phyloP scores from a whole-genome alignment of 2,113 vertebrate species.

The Amia ocellicauda region DNA sequence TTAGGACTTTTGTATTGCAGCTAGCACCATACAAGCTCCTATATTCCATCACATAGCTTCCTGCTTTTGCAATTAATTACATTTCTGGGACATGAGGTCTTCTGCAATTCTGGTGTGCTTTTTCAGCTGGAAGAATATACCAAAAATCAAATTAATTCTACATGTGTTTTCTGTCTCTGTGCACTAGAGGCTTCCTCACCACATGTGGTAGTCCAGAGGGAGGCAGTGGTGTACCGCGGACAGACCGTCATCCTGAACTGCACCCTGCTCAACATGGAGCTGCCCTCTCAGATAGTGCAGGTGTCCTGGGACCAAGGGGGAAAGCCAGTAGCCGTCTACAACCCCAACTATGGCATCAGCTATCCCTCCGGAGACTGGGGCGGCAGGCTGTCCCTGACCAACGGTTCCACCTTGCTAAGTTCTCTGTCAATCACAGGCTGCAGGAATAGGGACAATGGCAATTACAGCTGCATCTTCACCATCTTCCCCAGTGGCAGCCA shows the following conservation, averaged over 20 bases:
- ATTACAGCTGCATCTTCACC: not conserved
- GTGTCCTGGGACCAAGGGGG: not conserved
- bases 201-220: not conserved
- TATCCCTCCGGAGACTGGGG: not conserved
- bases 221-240: not conserved
- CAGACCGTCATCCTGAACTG: not conserved
- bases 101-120: no score
- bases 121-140: no score
- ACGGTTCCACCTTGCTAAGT: not conserved
- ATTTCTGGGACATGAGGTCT: no score
- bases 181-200: not conserved
- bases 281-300: not conserved
- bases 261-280: not conserved
- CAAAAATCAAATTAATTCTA: no score
- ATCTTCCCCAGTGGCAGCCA: not conserved
- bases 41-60: no score
- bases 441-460: not conserved
- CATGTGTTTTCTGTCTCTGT: no score
- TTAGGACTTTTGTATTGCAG: no score
- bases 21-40: no score
- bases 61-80: no score
- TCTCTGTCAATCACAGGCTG: not conserved
- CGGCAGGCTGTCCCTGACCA: not conserved
- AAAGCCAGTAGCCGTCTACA: not conserved
- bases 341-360: not conserved